These are phyloP conservation scores for Pipistrellus pipistrellus DNA, from an alignment of 2,797 vertebrate species.

Conservation along the genomic window DNA sequence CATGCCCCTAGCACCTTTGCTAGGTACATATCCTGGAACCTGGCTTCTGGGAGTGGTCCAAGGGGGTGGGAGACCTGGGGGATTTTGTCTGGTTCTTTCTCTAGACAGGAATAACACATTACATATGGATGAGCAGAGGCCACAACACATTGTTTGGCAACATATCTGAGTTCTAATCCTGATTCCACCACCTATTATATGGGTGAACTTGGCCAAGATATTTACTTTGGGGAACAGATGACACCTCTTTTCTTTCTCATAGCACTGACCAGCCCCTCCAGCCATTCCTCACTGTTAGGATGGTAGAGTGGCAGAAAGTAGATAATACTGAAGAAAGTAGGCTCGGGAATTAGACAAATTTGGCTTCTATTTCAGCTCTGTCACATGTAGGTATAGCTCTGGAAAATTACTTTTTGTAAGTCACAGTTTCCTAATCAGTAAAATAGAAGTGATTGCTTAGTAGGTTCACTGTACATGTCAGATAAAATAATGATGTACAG, in stretches of 20 bases:
- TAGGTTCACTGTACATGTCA: not conserved
- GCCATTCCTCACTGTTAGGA: not conserved
- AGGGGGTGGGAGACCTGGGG: not conserved
- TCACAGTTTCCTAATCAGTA: constrained; percentile 29
- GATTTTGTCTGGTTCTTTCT: not conserved
- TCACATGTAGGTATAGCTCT: not conserved
- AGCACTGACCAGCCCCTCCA: not conserved
- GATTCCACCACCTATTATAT: not conserved
- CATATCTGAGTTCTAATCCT: not conserved
- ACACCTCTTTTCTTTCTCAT: not conserved
- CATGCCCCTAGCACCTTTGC: not conserved
- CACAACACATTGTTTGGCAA: not conserved
- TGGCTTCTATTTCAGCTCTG: not conserved
- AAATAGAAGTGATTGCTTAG: not conserved
- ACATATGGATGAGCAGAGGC: not conserved
- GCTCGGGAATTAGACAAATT: not conserved
- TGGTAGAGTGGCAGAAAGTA: not conserved
- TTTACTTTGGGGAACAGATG: not conserved
- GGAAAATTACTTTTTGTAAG: not conserved
- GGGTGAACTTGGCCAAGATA: not conserved
- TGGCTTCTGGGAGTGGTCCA: not conserved
- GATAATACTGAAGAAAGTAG: not conserved
- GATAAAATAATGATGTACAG: not conserved
- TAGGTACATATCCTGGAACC: too few species aligned
- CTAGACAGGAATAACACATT: not conserved